Conservation (phyloP, 2,113 vertebrate species). For the Zeus faber region DNA sequence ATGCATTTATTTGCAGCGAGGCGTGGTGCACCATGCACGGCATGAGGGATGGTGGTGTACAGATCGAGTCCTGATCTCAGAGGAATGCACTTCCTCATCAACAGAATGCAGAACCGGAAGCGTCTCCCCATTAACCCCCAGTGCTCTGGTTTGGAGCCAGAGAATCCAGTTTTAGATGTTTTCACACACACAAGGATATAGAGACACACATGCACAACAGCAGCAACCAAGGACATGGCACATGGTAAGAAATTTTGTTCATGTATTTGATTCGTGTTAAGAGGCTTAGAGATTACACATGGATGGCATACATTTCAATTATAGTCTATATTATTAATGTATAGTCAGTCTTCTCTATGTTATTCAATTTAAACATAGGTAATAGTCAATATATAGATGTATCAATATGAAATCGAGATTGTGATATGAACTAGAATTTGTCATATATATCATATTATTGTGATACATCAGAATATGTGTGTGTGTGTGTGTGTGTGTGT, state of each 20-base stretch:
- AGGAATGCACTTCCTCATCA: slow-evolving; percentile 44
- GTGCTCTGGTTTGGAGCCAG: slow-evolving; percentile 16
- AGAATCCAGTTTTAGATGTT: slow-evolving; percentile 22
- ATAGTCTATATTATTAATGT: too few species aligned
- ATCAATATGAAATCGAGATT: too few species aligned
- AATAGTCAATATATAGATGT: too few species aligned
- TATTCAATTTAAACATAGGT: too few species aligned
- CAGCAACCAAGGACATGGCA: slow-evolving; percentile 1
- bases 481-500: too few species aligned
- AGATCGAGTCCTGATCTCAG: neutral
- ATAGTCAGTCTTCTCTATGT: too few species aligned
- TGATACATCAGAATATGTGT: too few species aligned
- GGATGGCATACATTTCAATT: too few species aligned
- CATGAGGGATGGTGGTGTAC: neutral
- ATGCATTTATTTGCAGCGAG: neutral
- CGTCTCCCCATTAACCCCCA: neutral
- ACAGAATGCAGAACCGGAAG: slow-evolving; percentile 24
- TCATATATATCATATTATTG: too few species aligned
- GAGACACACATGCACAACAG: slow-evolving; percentile 3
- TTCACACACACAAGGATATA: slow-evolving; percentile 21
- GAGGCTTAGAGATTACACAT: too few species aligned
- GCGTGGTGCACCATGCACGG: too few species aligned
- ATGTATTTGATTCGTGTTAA: neutral
- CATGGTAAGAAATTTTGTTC: neutral
- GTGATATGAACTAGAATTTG: too few species aligned